Evolutionary conservation across 2,888 invertebrate genomes (phyloP), one percentile per base, ranked within the genome.

Genomic region (Macaria liturata): DNA sequence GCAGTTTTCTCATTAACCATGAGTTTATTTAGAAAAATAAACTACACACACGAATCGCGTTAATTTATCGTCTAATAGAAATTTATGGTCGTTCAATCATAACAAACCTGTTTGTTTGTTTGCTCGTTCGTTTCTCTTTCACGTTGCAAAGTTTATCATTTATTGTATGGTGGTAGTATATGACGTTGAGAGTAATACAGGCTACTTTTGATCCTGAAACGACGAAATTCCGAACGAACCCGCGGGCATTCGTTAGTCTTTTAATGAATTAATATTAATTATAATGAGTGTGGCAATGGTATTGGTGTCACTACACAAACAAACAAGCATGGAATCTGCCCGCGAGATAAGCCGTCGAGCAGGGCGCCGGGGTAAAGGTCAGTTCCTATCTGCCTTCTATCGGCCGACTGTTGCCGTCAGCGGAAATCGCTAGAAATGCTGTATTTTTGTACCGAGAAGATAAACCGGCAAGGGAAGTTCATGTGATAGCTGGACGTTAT

Each of bases 291-390:
- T 5, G 40, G 49, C 40, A 50, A 37, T n/a, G 8, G 40, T 47
- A 50, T 8, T 46, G 52, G 31, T 55, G 46, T 20, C 49, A n/a
- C 40, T 52, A 52, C 39, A 58, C 34, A 49, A 54, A 58, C 54
- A 62, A 62, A 65, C 51, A 59, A 45, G 51, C 46, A 31, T 69
- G 66, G 68, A 70, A 75, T 69, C 60, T 67, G 68, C 59, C 69
- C 64, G 66, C 71, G 70, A 69, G 68, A 84, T 84, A 84, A 75
- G 71, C 62, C 64, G 59, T 64, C 67, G 51, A 34, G 32, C 44
- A 61, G 66, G 59, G 58, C 54, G 63, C 59, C 62, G 71, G 70
- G 83, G 76, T 80, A 84, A 78, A 84, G 84, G 62, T 57, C 60
- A 58, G 4, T 5, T n/a, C 9, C 32, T 67, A 66, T 62, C 66